Percentiles rank a stretch among this genome's conserved stretches.
These are phyloP conservation scores for Microcebus jonahi DNA, from an alignment of 2,113 vertebrate genomes.

Conservation along the genomic window DNA sequence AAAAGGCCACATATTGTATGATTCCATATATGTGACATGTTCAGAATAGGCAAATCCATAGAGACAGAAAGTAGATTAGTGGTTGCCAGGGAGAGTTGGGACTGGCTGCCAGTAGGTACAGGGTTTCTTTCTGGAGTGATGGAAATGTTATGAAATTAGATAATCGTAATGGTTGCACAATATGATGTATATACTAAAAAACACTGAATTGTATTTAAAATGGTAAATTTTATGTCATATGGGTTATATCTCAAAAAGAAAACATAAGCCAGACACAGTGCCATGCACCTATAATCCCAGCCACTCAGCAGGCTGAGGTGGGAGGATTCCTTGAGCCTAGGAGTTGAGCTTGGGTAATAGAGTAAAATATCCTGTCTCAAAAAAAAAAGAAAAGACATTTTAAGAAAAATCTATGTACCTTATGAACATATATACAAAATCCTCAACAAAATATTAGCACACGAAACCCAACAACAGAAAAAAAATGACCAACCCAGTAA, in stretches of 20 bases:
- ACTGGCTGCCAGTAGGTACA: not conserved
- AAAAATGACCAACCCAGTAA: no score
- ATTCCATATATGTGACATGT: not conserved
- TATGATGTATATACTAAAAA: not conserved
- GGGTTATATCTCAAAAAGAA: not conserved
- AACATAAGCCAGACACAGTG: not conserved
- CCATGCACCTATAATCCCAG: not conserved
- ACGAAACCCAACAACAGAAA: no score
- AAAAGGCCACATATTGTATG: not conserved
- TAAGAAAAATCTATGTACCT: not conserved
- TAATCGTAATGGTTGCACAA: not conserved
- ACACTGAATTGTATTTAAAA: not conserved
- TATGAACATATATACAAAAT: no score
- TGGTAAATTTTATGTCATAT: not conserved
- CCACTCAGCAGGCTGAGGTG: not conserved
- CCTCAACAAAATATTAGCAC: no score
- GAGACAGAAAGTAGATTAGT: not conserved
- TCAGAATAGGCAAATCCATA: not conserved
- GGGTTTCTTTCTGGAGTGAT: not conserved
- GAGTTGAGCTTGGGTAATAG: not conserved
- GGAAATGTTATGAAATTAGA: not conserved
- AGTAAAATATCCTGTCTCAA: not conserved
- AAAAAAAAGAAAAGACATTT: not conserved
- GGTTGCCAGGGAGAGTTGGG: not conserved
- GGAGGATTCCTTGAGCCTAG: not conserved